Base-by-base conservation (phyloP, 2,797 vertebrate genomes). In the Falco naumanni region DNA sequence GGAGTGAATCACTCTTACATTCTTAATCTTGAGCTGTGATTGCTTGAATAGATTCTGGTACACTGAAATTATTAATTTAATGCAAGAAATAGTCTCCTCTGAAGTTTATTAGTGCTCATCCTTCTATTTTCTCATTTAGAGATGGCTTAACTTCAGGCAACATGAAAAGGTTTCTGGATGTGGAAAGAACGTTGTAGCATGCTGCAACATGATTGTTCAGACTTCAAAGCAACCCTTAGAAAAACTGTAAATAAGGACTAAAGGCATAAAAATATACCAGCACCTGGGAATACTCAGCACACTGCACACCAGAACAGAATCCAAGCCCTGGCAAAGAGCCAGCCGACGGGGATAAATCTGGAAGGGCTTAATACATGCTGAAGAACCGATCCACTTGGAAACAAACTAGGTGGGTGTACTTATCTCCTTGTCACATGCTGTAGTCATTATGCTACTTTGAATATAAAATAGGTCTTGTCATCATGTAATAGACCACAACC, bases 281-380 rank as follows among this genome's bases (percentile, higher is more conserved):
- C 98, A 98, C 98, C 97, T 98, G 98, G 98, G 98, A 98, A 97
- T 98, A 98, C 95, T 98, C 98, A 98, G 92, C 68, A 84, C 87
- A 89, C 64, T 98, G 97, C 97, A 97, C 96, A 97, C 96, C 93
- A 94, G 91, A 97, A 72, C 89, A 95, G 91, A 97, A 93, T 84
- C 85, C 96, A 97, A 97, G 90, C 83, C 88, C 95, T 96, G 98
- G 98, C 97, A 97, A 96, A 95, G 80, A 96, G 98, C 97, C 98
- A 98, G 79, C 88, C 25, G 47, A 90, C 5, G 2, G 90, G 88
- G 84, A 85, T 97, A 98, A 98, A 97, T 98, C 97, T 97, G 96
- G 97, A 97, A 98, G 91, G 95, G 90, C 59, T 98, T 97, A 95
- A 95, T 95, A 82, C 84, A 80, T 47, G 59, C 88, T 82, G 93